phyloP scores from a whole-genome alignment of 2,888 invertebrate species.

The Conomelus anceps region DNA sequence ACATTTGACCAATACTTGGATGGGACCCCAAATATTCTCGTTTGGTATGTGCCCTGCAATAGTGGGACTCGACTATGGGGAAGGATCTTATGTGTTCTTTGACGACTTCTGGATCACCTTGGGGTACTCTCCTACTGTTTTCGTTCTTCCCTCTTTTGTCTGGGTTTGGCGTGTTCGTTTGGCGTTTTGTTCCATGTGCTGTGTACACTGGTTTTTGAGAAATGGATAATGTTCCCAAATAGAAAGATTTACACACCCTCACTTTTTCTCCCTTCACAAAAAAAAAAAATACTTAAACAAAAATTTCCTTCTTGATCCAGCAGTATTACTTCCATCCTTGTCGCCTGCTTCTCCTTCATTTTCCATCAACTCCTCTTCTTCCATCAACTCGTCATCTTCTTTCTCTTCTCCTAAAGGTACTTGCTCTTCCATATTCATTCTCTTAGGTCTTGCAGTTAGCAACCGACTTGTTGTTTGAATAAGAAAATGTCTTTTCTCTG shows the following conservation, averaged over 20 bases:
- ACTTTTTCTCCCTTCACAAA: constrained; percentile 14
- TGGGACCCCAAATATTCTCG: constrained; percentile 13
- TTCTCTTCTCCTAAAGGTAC: constrained; percentile 23
- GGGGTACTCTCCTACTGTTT: constrained; percentile 13
- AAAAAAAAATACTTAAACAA: constrained; percentile 10
- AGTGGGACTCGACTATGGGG: constrained; percentile 16
- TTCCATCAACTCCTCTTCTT: constrained; percentile 15
- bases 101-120: constrained; percentile 2
- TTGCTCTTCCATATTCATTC: constrained; percentile 9
- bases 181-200: constrained; percentile 17
- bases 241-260: constrained; percentile 18
- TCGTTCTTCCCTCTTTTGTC: constrained; percentile 14
- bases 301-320: constrained; percentile 7
- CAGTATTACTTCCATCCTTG: neutral
- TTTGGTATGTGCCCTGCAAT: constrained; percentile 14
- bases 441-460: constrained; percentile 14
- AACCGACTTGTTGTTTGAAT: constrained; percentile 12
- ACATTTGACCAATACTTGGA: constrained; percentile 17
- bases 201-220: constrained; percentile 23
- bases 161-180: constrained; percentile 15
- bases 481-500: constrained; percentile 20
- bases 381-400: constrained; percentile 26
- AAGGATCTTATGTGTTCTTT: constrained; percentile 18
- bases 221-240: constrained; percentile 15
- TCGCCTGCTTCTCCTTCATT: neutral